phyloP scores from a whole-genome alignment of 1,140 invertebrate genomes.

The Scaptomyza hsui region DNA sequence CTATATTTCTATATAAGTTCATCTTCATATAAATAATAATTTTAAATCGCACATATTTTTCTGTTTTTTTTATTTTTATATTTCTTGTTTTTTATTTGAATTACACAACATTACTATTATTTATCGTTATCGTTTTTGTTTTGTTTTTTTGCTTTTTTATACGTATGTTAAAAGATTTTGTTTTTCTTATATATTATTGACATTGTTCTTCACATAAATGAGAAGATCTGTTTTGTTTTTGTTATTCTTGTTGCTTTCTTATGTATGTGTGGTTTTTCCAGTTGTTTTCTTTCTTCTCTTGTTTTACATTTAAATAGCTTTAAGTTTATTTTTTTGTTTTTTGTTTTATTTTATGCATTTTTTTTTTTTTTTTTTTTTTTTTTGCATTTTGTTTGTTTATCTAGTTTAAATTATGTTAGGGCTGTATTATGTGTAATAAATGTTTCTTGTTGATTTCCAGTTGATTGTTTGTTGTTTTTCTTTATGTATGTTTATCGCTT shows the following conservation, averaged over 20 bases:
- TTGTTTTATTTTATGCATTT: slow-evolving; percentile 26
- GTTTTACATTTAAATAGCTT: slow-evolving; percentile 55
- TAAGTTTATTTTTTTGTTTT: slow-evolving; percentile 39
- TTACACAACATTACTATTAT: slow-evolving; percentile 80
- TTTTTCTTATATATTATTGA: slow-evolving; percentile 77
- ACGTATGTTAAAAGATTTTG: slow-evolving; percentile 72
- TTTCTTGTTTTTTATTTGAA: slow-evolving; percentile 74
- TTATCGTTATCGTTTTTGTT: slow-evolving; percentile 68
- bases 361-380: slow-evolving; percentile 23
- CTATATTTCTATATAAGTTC: slow-evolving; percentile 81
- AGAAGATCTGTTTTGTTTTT: slow-evolving; percentile 42
- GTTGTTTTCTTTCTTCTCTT: slow-evolving; percentile 30
- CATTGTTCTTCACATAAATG: slow-evolving; percentile 69
- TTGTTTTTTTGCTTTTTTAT: slow-evolving; percentile 29
- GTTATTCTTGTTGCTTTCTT: slow-evolving; percentile 25
- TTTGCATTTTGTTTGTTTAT: slow-evolving; percentile 37
- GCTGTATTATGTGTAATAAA: slow-evolving; percentile 40
- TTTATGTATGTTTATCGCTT: slow-evolving; percentile 40
- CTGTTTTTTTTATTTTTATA: slow-evolving; percentile 49
- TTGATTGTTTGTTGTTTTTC: slow-evolving; percentile 39
- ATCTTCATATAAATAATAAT: slow-evolving; percentile 79
- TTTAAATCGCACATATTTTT: slow-evolving; percentile 73
- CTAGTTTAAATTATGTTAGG: slow-evolving; percentile 60
- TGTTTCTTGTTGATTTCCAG: slow-evolving; percentile 34
- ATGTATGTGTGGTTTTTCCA: slow-evolving; percentile 16